Evolutionary conservation across 2,888 invertebrate genomes (phyloP), one percentile per base, ranked within the genome.

Genomic region (Harpalus rubripes): DNA sequence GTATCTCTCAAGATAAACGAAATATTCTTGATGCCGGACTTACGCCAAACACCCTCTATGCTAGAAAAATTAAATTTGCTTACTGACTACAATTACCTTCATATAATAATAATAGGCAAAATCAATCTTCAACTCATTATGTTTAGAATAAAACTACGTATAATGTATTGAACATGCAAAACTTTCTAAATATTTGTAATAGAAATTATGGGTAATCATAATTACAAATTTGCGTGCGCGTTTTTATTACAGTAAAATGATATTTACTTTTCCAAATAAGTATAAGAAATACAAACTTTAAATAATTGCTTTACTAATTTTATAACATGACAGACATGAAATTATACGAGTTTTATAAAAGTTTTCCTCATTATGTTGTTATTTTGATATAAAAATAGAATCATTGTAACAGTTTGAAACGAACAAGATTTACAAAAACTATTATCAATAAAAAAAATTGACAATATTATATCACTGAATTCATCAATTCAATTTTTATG

Each of bases 131-230:
- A 1, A 44, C 4, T 52, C 5, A 52, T 52, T 52, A 52, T 52
- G 44, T 8, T 52, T 44, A 52, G 0, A 52, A 52, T 6, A 12
- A 12, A 3, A 52, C 12, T 44, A 22, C 44, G 8, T 44, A 44
- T 1, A 44, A 44, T 44, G 5, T 22, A 22, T 22, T 5, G 12
- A 52, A 52, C 44, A 52, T 52, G 44, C 10, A 52, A 52, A 52
- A 52, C 44, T 52, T 52, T 52, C 44, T 52, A 52, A 52, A 52
- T 52, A 52, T 52, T 52, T 52, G 44, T 52, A 52, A 12, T 52
- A 52, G 7, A 52, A 52, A 52, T 52, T 52, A 52, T 52, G 10
- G 44, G 44, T 52, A 12, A 52, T 1, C 12, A 52, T 52, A 52
- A 52, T 52, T 52, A 12, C 44, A 10, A 52, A 52, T 52, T 52